phyloP scores from a whole-genome alignment of 2,888 invertebrate genomes.

The Acleris sparsana region DNA sequence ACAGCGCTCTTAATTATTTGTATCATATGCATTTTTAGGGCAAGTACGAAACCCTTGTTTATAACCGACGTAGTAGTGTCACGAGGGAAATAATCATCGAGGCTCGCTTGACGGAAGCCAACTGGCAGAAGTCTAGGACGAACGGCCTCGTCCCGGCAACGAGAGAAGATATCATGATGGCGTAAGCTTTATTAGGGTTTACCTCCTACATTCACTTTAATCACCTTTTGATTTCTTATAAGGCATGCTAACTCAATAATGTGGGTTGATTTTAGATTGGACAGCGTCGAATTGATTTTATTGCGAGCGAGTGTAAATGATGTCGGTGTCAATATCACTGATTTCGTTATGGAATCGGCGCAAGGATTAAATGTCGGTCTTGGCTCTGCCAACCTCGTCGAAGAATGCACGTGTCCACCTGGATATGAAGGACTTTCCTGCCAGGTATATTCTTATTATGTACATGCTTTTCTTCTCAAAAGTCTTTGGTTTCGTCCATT shows the following conservation, averaged over 20 bases:
- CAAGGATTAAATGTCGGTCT: constrained; percentile 88
- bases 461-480: too few relatives aligned
- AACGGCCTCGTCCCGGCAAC: constrained; percentile 84
- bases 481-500: too few relatives aligned
- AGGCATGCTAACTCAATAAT: background rate
- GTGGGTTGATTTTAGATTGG: constrained; percentile 76
- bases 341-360: constrained; percentile 92
- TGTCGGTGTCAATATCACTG: constrained; percentile 88
- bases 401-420: constrained; percentile 94
- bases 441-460: constrained; percentile 75
- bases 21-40: constrained; percentile 53
- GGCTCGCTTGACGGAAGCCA: constrained; percentile 86
- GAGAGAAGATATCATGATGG: constrained; percentile 98
- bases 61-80: constrained; percentile 52
- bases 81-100: constrained; percentile 51
- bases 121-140: constrained; percentile 86
- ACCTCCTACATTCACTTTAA: background rate
- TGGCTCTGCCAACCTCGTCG: constrained; percentile 92
- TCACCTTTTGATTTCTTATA: too few relatives aligned
- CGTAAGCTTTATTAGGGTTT: constrained; percentile 60
- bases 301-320: constrained; percentile 88
- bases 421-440: constrained; percentile 94
- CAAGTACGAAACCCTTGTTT: constrained; percentile 65
- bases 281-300: constrained; percentile 91
- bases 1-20: constrained; percentile 6